Evolutionary conservation across 2,888 invertebrate species (phyloP), one percentile per base, ranked within the genome.

Genomic region (Steinernema carpocapsae): DNA sequence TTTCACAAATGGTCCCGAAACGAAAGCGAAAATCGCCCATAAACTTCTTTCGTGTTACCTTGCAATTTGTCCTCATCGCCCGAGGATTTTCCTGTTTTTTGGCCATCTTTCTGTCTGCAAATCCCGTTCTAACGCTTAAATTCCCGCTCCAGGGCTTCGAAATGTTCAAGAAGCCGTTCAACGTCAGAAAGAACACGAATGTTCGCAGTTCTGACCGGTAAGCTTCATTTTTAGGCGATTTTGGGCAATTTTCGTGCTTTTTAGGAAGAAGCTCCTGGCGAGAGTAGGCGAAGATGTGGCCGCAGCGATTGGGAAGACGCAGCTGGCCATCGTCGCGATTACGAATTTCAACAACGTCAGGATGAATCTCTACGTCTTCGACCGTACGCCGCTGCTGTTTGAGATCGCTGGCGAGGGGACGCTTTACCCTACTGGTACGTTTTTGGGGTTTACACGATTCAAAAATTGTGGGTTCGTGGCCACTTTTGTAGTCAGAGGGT

Each of bases 161-260:
- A n/a, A 85, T 85, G 85, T 85, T 85, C 74, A 78, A 78, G 72
- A 84, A 84, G 71, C 81, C 81, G 29, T 85, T 84, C 75, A 76
- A 71, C 24, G 80, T 83, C 12, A 85, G 83, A 75, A 83, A 79
- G 72, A 86, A 83, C 73, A 79, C 82, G 37, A 84, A 82, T 76
- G 74, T 84, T 43, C 74, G 83, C 70, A 83, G 79, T 75, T 85
- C 85, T 12, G 86, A 86, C 70, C 75, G 82, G 86, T 86, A 48
- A 73, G 80, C 77, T 6, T 26, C 43, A 0, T 29, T 19, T 22
- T 72, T 24, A 3, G 24, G 22, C 32, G 42, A 72, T 64, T 45
- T 46, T 29, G 22, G n/a, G 12, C 19, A 17, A 6, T 26, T 52
- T 22, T 37, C 48, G 22, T 64, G 75, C 29, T 48, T 74, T 56